These are phyloP conservation scores for Thaumetopoea pityocampa DNA, from an alignment of 1,140 invertebrate genomes.

Conservation along the genomic window DNA sequence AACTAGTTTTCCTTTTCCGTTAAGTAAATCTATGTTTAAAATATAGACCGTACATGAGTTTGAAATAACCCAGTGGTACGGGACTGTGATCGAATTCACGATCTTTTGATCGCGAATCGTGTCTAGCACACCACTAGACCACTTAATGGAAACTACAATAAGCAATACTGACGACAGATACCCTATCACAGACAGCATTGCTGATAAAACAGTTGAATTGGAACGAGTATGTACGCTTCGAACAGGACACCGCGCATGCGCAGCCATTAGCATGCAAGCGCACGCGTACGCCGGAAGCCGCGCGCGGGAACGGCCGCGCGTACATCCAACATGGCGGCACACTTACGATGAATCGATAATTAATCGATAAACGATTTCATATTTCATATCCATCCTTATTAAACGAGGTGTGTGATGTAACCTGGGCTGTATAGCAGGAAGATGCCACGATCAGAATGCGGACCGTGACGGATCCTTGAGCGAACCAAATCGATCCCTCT, in stretches of 20 bases:
- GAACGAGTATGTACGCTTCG: constrained; percentile 39
- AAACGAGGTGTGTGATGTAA: constrained; percentile 65
- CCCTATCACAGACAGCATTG: constrained; percentile 1
- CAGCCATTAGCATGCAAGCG: constrained; percentile 63
- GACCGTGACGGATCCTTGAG: constrained; percentile 45
- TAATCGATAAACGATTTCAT: constrained; percentile 67
- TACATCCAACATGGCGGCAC: constrained; percentile 64
- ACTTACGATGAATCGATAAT: constrained; percentile 72
- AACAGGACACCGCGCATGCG: constrained; percentile 46
- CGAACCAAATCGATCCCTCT: constrained; percentile 38
- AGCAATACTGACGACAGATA: constrained; percentile 3
- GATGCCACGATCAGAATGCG: constrained; percentile 41
- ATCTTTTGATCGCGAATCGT: too few relatives aligned
- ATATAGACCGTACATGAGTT: too few relatives aligned
- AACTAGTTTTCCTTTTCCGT: too few relatives aligned
- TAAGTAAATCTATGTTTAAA: too few relatives aligned
- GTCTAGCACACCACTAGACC: too few relatives aligned
- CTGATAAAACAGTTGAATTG: constrained; percentile 24
- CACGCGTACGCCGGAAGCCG: constrained; percentile 66
- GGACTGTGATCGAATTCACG: too few relatives aligned
- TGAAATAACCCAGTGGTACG: too few relatives aligned
- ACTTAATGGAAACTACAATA: too few relatives aligned
- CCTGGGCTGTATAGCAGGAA: constrained; percentile 41
- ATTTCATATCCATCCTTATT: constrained; percentile 65
- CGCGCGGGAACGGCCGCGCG: constrained; percentile 55